Percentiles rank a stretch among this genome's conserved stretches.
Conservation (phyloP, 1,140 invertebrate genomes). For the Drosophila saltans region DNA sequence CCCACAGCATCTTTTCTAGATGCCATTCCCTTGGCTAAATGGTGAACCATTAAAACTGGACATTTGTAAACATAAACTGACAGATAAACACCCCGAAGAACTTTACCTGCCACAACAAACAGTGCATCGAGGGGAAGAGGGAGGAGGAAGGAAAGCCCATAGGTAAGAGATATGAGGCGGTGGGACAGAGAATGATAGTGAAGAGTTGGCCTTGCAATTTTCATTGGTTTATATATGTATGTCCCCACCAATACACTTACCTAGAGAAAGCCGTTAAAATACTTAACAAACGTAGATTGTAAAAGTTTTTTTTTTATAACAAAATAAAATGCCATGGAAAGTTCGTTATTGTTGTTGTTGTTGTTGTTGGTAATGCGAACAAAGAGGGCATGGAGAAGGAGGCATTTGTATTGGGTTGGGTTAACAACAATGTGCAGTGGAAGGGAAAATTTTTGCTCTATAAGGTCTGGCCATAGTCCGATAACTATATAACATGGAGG, state of each 20-base stretch:
- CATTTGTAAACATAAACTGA: conserved; percentile 81
- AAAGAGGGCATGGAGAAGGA: conserved; percentile 21
- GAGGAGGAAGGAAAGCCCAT: neutral
- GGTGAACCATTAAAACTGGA: conserved; percentile 76
- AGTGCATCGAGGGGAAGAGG: neutral
- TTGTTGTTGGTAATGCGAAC: conserved; percentile 16
- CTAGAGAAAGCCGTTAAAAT: conserved; percentile 74
- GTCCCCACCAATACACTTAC: conserved; percentile 35
- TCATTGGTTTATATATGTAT: conserved; percentile 65
- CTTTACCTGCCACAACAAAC: conserved; percentile 39
- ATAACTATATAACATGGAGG: conserved; percentile 7
- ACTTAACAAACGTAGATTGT: conserved; percentile 82
- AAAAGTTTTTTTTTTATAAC: conserved; percentile 79
- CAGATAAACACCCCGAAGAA: conserved; percentile 75
- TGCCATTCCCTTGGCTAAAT: conserved; percentile 57
- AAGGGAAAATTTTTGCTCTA: conserved; percentile 60
- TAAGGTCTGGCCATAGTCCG: conserved; percentile 21
- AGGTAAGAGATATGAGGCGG: neutral
- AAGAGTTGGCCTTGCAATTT: conserved; percentile 68
- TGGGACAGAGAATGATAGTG: conserved; percentile 36
- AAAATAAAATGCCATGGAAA: conserved; percentile 67
- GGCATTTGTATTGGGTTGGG: neutral
- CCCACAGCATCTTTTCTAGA: conserved; percentile 1
- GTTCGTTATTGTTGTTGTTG: conserved; percentile 47
- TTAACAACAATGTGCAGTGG: conserved; percentile 65